Evolutionary conservation across 2,888 invertebrate genomes (phyloP).

Genomic region (Phyto melanocephala): DNA sequence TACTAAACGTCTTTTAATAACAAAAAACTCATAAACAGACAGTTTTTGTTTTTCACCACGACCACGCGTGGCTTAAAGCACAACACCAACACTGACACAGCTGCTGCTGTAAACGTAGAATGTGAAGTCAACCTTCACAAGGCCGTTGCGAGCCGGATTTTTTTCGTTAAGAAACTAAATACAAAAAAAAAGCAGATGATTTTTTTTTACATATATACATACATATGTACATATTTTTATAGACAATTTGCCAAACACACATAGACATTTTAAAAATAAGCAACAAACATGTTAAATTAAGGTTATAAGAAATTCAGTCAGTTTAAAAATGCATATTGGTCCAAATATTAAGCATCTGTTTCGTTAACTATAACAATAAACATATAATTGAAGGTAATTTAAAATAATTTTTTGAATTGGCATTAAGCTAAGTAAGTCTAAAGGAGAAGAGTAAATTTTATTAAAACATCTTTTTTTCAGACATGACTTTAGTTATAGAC

Average conservation of each 20-base stretch:
- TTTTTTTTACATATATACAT: background rate
- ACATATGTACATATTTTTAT: background rate
- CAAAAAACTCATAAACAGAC: slow-evolving; percentile 33
- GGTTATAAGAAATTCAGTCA: slow-evolving; percentile 18
- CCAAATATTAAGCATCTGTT: slow-evolving; percentile 43
- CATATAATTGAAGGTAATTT: slow-evolving; percentile 18
- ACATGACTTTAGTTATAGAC: slow-evolving; percentile 6
- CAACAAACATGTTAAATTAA: slow-evolving; percentile 30
- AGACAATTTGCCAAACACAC: slow-evolving; percentile 14
- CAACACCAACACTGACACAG: slow-evolving; percentile 2
- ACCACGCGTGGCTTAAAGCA: slow-evolving; percentile 52
- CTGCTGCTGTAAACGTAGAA: slow-evolving; percentile 34
- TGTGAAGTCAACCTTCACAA: slow-evolving; percentile 77
- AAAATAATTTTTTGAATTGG: slow-evolving; percentile 13
- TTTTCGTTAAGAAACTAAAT: slow-evolving; percentile 50
- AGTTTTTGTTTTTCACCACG: slow-evolving; percentile 31
- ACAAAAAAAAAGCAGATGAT: slow-evolving; percentile 50
- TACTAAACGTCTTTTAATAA: slow-evolving; percentile 53
- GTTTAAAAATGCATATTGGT: background rate
- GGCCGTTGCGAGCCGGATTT: slow-evolving; percentile 77
- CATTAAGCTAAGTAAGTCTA: background rate
- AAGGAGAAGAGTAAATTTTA: background rate
- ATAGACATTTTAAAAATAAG: slow-evolving; percentile 17
- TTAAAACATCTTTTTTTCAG: no score
- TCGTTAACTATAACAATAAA: background rate